phyloP scores from a whole-genome alignment of 2,113 vertebrate species.

The Scortum barcoo region DNA sequence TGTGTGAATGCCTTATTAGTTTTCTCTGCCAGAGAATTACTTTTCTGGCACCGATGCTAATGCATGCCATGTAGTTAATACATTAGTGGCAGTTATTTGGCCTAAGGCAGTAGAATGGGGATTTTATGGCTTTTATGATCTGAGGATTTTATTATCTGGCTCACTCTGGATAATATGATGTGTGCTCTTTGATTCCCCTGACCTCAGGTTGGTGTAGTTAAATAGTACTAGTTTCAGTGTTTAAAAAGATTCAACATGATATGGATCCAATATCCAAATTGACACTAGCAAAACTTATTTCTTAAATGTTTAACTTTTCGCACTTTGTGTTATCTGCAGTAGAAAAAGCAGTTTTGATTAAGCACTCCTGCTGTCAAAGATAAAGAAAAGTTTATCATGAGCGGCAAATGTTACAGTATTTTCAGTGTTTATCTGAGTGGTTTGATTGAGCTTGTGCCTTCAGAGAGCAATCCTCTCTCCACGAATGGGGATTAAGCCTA shows the following conservation, averaged over 20 bases:
- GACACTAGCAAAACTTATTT: constrained; percentile 48
- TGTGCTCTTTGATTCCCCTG: constrained; percentile 69
- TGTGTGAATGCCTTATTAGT: constrained; percentile 61
- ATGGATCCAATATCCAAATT: constrained; percentile 57
- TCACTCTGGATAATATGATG: constrained; percentile 69
- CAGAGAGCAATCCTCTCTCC: constrained; percentile 54
- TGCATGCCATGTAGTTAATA: constrained; percentile 70
- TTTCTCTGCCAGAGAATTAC: constrained; percentile 65
- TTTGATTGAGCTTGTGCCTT: constrained; percentile 64
- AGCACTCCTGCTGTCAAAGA: constrained; percentile 55
- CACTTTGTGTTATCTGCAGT: constrained; percentile 52
- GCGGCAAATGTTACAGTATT: constrained; percentile 57
- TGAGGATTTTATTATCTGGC: constrained; percentile 77
- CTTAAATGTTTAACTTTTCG: constrained; percentile 53
- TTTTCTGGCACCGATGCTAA: constrained; percentile 64
- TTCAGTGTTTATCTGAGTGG: constrained; percentile 67
- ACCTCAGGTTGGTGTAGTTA: constrained; percentile 66
- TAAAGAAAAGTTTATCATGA: constrained; percentile 73
- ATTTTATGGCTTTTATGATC: constrained; percentile 82
- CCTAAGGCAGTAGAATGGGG: constrained; percentile 61
- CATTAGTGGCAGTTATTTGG: constrained; percentile 72
- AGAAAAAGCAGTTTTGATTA: constrained; percentile 58
- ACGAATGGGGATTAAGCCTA: constrained; percentile 66
- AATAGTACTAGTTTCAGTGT: constrained; percentile 59
- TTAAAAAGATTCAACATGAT: constrained; percentile 65